Evolutionary conservation across 2,113 vertebrate genomes (phyloP), one percentile per base, ranked within the genome.

Genomic region (Paratilapia polleni): DNA sequence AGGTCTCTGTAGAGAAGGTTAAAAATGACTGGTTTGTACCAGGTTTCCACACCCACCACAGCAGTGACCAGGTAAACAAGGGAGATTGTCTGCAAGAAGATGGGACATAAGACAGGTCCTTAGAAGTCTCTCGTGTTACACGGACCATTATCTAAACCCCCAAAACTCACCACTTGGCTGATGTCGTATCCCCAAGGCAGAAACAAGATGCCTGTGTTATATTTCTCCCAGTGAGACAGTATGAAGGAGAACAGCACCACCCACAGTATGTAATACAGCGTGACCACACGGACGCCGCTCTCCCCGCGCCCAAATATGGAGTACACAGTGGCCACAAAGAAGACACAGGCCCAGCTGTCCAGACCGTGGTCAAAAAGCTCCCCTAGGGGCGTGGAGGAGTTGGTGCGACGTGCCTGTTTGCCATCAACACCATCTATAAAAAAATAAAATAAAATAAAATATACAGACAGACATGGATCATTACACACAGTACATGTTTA

Each of bases 141-240:
- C 43, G 7, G 15, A 47, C 26, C 5, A 15, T 14, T 11, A 49
- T 0, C 6, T 8, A 36, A 63, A 56, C 2, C 9, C 0, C 43
- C 66, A 52, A 73, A 73, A n/a, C 66, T 97, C 81, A 99, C 98
- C 97, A 99, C 98, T 96, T 99, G 98, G 91, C 98, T 99, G 94
- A 99, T 88, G 94, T 99, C 98, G 88, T 99, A 99, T 43, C 98
- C 98, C 98, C 98, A 99, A 1, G 98, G 98, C 92, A 99, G 96
- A 90, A 99, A 99, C 92, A 99, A 96, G 92, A 99, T 96, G 3
- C 98, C 98, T 0, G 98, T 99, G 95, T 99, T 99, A 86, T 99
- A 99, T 82, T 99, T 99, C 95, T 99, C 98, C 98, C 98, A 99
- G 93, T 99, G 98, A 62, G 98, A 99, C 59, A 99, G 95, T 92